Evolutionary conservation across 2,888 invertebrate species (phyloP), one percentile per base, ranked within the genome.

Genomic region (Salpingus planirostris): DNA sequence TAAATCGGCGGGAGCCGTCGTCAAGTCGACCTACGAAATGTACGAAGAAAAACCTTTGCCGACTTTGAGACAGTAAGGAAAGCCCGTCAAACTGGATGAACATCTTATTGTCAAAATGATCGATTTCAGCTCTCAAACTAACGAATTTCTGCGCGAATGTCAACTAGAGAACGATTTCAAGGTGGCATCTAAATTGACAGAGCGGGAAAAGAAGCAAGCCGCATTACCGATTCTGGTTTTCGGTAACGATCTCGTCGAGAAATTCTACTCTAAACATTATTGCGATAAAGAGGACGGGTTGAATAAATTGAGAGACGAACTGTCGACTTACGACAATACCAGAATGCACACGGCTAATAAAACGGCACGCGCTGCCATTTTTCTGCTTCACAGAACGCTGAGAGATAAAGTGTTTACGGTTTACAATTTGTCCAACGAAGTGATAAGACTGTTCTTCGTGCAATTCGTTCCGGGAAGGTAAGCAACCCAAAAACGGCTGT

Each of bases 401-500:
- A 70, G 88, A 26, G 91, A 91, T 59, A 90, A 89, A 56, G 90
- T 91, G 10, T 88, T 85, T 62, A 85, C 87, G 11, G 89, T 90
- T 1, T 89, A 89, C 62, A 85, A 80, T 57, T 73, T 81, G 45
- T 86, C 89, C 0, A 85, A 88, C 34, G 86, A 87, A 59, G 78
- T 86, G 2, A 80, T 88, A 11, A 67, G 83, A 36, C 74, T 83
- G 42, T 73, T 88, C 55, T 87, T 89, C 57, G 75, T 82, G 4
- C 85, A 88, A 50, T 90, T 86, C 57, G 80, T 88, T n/a, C 81
- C 80, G 0, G 79, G 80, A 43, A n/a, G n/a, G n/a, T n/a, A n/a
- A n/a, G n/a, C n/a, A n/a, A n/a, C n/a, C n/a, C n/a, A n/a, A n/a
- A n/a, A n/a, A n/a, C n/a, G n/a, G n/a, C n/a, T n/a, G n/a, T n/a